These are phyloP conservation scores for Silurus glanis DNA, from an alignment of 2,113 vertebrate genomes.

Conservation along the genomic window DNA sequence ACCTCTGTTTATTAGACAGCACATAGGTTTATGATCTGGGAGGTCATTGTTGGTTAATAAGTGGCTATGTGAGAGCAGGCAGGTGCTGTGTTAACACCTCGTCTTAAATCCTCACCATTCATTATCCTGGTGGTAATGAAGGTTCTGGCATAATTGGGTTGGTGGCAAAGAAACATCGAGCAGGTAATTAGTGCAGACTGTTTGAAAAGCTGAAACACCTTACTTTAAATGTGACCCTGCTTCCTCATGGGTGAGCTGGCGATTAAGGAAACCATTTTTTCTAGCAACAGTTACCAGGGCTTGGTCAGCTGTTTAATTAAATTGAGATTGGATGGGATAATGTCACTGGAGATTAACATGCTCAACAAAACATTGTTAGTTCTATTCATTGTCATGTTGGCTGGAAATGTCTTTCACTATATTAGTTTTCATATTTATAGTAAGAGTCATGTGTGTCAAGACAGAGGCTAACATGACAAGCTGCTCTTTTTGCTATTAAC, in stretches of 20 bases:
- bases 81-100: slow-evolving; percentile 83
- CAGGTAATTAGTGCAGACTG: slow-evolving; percentile 58
- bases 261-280: slow-evolving; percentile 49
- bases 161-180: slow-evolving; percentile 59
- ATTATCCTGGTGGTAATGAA: slow-evolving; percentile 76
- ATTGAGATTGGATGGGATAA: slow-evolving; percentile 11
- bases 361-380: not conserved
- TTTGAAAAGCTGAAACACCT: slow-evolving; percentile 67
- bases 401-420: not conserved
- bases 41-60: slow-evolving; percentile 84
- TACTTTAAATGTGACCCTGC: slow-evolving; percentile 57
- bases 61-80: slow-evolving; percentile 77
- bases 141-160: slow-evolving; percentile 75
- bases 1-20: slow-evolving; percentile 77
- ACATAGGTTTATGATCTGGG: slow-evolving; percentile 82
- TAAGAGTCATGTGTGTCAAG: not conserved
- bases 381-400: not conserved
- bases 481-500: not conserved
- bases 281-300: slow-evolving; percentile 46
- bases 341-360: not conserved
- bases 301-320: slow-evolving; percentile 38
- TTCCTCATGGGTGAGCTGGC: slow-evolving; percentile 42
- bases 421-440: not conserved
- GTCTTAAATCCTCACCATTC: slow-evolving; percentile 76
- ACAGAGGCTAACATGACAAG: not conserved